Conservation (phyloP, 2,113 vertebrate species). For the Ailuropoda melanoleuca region DNA sequence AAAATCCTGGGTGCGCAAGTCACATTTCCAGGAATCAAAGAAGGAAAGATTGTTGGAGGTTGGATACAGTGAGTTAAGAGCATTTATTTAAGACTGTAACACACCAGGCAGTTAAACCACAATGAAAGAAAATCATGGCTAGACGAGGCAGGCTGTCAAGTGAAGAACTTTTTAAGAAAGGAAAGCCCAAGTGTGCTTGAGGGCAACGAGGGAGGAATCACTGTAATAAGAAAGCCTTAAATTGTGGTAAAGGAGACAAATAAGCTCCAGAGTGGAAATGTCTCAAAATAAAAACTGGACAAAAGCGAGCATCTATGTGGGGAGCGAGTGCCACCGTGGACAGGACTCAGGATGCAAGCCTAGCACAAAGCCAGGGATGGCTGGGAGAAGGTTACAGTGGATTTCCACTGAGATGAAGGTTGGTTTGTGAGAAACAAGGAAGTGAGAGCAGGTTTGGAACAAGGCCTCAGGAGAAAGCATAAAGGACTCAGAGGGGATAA, state of each 20-base stretch:
- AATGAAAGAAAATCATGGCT: not conserved
- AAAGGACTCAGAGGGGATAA: not conserved
- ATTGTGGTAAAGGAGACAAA: not conserved
- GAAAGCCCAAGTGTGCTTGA: not conserved
- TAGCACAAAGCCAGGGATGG: not conserved
- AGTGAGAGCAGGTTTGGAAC: not conserved
- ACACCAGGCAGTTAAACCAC: not conserved
- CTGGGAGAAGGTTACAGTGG: no score
- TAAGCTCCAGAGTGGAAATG: not conserved
- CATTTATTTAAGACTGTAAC: not conserved
- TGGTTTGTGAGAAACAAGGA: not conserved
- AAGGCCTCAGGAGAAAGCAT: not conserved
- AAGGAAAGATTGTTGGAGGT: not conserved
- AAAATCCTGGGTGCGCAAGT: not conserved
- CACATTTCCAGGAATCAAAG: not conserved
- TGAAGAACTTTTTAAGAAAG: not conserved
- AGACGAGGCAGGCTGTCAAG: not conserved
- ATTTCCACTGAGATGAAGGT: not conserved
- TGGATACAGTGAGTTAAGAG: not conserved
- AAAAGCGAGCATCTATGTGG: not conserved
- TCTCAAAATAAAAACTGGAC: not conserved
- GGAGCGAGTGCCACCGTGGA: no score
- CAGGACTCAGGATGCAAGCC: not conserved
- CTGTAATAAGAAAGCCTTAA: not conserved
- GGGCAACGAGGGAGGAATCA: not conserved